Conservation (phyloP, 2,888 invertebrate species). For the Troglohyphantes excavatus region DNA sequence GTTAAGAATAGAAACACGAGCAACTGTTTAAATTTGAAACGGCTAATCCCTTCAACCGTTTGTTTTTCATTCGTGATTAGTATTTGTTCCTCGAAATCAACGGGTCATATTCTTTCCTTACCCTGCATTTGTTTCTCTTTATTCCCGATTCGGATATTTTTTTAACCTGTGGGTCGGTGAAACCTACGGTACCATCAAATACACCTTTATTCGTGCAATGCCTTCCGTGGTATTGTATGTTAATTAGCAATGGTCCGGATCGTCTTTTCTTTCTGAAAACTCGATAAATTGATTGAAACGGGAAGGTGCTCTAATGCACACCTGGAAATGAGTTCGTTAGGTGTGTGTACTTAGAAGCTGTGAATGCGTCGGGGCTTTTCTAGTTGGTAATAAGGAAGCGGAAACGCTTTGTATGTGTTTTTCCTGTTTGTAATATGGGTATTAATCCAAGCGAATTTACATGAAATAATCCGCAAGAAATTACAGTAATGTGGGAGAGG, state of each 20-base stretch:
- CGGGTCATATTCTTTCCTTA: not conserved
- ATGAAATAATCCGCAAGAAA: too few species aligned
- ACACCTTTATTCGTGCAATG: conserved; percentile 15
- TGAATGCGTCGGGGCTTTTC: not conserved
- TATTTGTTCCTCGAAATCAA: conserved; percentile 19
- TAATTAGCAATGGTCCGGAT: conserved; percentile 14
- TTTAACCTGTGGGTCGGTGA: not conserved
- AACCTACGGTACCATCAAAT: conserved; percentile 24
- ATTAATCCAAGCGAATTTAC: too few species aligned
- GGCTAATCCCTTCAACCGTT: conserved; percentile 38
- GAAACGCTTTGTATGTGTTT: not conserved
- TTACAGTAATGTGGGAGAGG: too few species aligned
- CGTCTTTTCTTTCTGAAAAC: conserved; percentile 3
- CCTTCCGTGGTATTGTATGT: conserved; percentile 61
- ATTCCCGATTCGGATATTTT: not conserved
- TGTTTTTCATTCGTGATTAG: conserved; percentile 51
- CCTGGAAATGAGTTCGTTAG: conserved; percentile 24
- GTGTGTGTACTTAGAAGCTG: not conserved
- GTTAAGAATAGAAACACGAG: not conserved
- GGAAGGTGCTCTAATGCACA: not conserved
- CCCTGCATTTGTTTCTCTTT: not conserved
- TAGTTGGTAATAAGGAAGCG: not conserved
- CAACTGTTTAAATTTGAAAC: conserved; percentile 17
- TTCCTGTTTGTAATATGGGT: too few species aligned
- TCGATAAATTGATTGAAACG: conserved; percentile 22